Percentiles rank a stretch among this genome's conserved stretches.
Evolutionary conservation across 2,888 invertebrate genomes (phyloP).

Genomic region (Drosophila borealis): DNA sequence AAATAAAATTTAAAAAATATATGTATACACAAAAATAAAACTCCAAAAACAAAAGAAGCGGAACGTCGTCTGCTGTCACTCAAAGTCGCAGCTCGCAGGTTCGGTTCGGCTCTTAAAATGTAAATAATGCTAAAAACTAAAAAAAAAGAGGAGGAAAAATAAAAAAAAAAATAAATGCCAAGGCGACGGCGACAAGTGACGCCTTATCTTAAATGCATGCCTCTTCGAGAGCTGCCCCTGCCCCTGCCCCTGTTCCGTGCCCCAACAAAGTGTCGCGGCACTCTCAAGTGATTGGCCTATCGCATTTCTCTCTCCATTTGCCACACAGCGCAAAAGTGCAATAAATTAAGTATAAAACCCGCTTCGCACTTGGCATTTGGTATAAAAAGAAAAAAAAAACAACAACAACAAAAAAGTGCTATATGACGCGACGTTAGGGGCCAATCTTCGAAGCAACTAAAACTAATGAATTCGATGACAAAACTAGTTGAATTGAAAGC

Average conservation of each 20-base stretch:
- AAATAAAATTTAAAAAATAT: slow-evolving; percentile 1
- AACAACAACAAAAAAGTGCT: slow-evolving; percentile 1
- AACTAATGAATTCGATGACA: slow-evolving; percentile 77
- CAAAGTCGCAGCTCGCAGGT: slow-evolving; percentile 26
- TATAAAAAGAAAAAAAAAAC: slow-evolving; percentile 9
- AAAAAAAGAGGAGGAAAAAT: slow-evolving; percentile 20
- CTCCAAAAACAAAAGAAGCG: slow-evolving; percentile 17
- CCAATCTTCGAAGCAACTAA: slow-evolving; percentile 41
- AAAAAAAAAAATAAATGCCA: slow-evolving; percentile 46
- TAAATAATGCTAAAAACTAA: slow-evolving; percentile 72
- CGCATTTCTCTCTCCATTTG: slow-evolving; percentile 76
- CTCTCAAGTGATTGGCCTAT: slow-evolving; percentile 74
- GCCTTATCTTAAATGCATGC: slow-evolving; percentile 80
- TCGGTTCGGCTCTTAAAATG: slow-evolving; percentile 62
- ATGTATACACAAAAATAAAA: slow-evolving; percentile 15
- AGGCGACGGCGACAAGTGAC: slow-evolving; percentile 67
- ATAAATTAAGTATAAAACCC: slow-evolving; percentile 59
- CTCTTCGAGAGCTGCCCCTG: slow-evolving; percentile 41
- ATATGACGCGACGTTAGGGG: slow-evolving; percentile 20
- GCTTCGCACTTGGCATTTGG: slow-evolving; percentile 17
- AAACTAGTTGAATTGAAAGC: slow-evolving; percentile 71
- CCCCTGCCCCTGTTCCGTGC: background rate
- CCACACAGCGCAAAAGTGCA: slow-evolving; percentile 68
- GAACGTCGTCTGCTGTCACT: slow-evolving; percentile 55
- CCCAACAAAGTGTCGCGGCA: slow-evolving; percentile 61